These are phyloP conservation scores for Ophion obscuratus DNA, from an alignment of 2,888 invertebrate genomes.

Conservation along the genomic window DNA sequence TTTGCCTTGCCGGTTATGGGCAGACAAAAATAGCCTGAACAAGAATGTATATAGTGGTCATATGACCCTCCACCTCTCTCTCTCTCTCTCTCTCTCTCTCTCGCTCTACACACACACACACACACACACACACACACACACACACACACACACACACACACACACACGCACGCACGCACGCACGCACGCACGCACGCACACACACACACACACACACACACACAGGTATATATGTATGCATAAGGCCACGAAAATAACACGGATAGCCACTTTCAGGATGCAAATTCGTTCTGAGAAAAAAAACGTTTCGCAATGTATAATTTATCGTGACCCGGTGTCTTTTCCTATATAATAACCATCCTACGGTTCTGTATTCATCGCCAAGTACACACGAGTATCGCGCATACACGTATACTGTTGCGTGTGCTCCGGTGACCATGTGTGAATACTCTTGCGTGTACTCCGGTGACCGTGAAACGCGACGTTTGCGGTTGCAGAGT, in stretches of 20 bases:
- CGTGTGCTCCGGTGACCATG: background rate
- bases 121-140: too few species aligned
- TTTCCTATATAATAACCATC: background rate
- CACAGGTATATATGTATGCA: background rate
- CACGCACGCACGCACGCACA: too few species aligned
- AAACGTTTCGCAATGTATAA: conserved; percentile 75
- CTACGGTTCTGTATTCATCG: background rate
- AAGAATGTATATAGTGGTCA: background rate
- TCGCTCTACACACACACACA: too few species aligned
- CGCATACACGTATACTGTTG: conserved; percentile 20
- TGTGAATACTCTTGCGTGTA: conserved; percentile 58
- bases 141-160: too few species aligned
- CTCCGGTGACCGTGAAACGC: conserved; percentile 73
- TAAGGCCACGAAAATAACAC: conserved; percentile 58
- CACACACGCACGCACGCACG: too few species aligned
- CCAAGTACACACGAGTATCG: conserved; percentile 18
- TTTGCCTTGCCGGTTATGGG: conserved; percentile 55
- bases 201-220: too few species aligned
- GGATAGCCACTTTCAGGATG: conserved; percentile 75
- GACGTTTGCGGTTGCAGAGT: conserved; percentile 72
- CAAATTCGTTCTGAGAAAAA: conserved; percentile 73
- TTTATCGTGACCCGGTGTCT: conserved; percentile 69
- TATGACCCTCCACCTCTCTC: background rate
- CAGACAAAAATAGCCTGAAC: conserved; percentile 13
- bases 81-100: too few species aligned